Base-by-base conservation (phyloP, 2,888 invertebrate genomes). In the Trichopoda pennipes region DNA sequence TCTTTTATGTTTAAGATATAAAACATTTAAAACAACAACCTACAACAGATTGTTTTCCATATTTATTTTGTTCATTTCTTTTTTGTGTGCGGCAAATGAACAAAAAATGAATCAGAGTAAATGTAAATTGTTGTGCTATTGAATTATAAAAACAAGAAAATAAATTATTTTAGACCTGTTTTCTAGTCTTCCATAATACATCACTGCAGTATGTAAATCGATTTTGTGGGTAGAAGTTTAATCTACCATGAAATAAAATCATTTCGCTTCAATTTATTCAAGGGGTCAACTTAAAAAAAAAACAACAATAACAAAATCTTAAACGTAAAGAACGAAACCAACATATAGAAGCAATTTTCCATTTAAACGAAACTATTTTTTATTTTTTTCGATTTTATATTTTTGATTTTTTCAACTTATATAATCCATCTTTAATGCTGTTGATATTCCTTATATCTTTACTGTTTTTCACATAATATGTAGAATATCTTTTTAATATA, bases 221-320 rank as follows among this genome's bases (percentile, higher is more conserved):
- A 90, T 89, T 88, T 88, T 89, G 87, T 89, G 87, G 86, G 87
- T 89, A 90, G 86, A 89, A 88, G 90, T 89, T 90, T 87, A 90
- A 90, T 90, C 88, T 90, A 88, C 86, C 90, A 88, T 90, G 86
- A 90, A 90, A 90, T 90, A 86, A 88, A 88, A 90, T 89, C 88
- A 89, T 88, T 90, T 90, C 88, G 88, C 88, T 86, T 87, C 88
- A 89, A 89, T 90, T 90, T 89, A 89, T 88, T 81, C 88, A 76
- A 66, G 23, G 38, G 38, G 38, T 61, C 55, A 70, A 60, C 58
- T 77, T 69, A 51, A 56, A 61, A 23, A 47, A 23, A 35, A 28
- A 69, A 69, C 55, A 42, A 23, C 8, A 2, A 7, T 23, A 38
- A 38, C n/a, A 38, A 19, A 49, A 9, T 49, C 47, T 8, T 2